Conservation (phyloP, 2,888 invertebrate species). For the Philopedon plagiatum region DNA sequence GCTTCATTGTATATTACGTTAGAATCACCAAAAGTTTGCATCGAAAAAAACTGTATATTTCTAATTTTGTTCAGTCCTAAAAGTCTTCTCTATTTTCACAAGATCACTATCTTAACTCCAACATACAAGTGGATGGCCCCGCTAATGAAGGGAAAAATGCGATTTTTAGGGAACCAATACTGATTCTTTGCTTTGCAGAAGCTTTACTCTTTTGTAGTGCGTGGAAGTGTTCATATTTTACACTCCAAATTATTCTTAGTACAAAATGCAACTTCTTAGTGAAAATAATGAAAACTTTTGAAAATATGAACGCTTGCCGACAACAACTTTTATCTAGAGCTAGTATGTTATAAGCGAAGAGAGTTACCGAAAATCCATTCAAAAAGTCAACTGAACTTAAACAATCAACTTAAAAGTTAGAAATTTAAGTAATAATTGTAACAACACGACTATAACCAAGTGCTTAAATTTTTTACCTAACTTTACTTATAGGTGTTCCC, state of each 20-base stretch:
- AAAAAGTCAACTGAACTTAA: background rate
- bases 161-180: background rate
- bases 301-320: background rate
- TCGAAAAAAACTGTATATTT: no score
- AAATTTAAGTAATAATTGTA: conserved; percentile 36
- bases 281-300: no score
- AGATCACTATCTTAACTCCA: no score
- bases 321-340: background rate
- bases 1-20: no score
- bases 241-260: background rate
- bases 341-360: background rate
- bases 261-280: background rate
- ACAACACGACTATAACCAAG: conserved; percentile 55
- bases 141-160: background rate
- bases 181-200: background rate
- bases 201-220: background rate
- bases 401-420: conserved; percentile 6
- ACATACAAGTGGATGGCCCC: no score
- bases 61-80: no score
- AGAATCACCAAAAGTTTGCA: no score
- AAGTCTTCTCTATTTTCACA: no score
- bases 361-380: conserved; percentile 9
- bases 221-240: background rate
- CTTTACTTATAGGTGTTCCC: conserved; percentile 17
- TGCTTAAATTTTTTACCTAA: conserved; percentile 54